Evolutionary conservation across 1,140 invertebrate species (phyloP), one percentile per base, ranked within the genome.

Genomic region (Drosophila seguyi): DNA sequence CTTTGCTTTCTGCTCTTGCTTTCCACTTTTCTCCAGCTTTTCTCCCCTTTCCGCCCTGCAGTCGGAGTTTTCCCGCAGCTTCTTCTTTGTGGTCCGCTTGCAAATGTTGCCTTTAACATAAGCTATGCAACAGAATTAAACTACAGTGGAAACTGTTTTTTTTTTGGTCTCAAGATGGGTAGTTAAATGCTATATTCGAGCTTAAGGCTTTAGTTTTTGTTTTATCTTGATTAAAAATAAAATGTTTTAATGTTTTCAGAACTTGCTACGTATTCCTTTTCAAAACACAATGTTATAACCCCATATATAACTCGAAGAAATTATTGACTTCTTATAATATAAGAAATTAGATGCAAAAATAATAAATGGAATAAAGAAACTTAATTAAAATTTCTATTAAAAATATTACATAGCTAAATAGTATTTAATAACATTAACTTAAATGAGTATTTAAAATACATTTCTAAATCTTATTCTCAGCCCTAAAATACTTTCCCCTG

Each of bases 1-100:
- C 79, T 74, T 74, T 86, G 81, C 77, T 68, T 68, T 45, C 72
- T 80, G 72, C 76, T 73, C 25, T n/a, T 47, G 61, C 27, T 34
- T 52, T 29, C 60, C 60, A 31, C 42, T 47, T 47, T 67, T 25
- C 55, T 27, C 2, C 58, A 6, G 50, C 14, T 66, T 59, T 45
- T 63, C 34, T 5, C 18, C 16, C 25, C 7, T 7, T 16, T 38
- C 20, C 14, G 7, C n/a, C n/a, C 4, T 22, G 20, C 18, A 56
- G 34, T 38, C 6, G 18, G 38, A 20, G 42, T 72, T 69, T 38
- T 71, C 41, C 36, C 14, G n/a, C 41, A 45, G 62, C 76, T 62
- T 66, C 61, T 61, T 67, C 61, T 39, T 39, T 87, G 79, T 31
- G 79, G 75, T 76, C 48, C 75, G 47, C 36, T 67, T 53, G 50